Base-by-base conservation (phyloP, 1,140 invertebrate genomes). In the Drosophila orena region DNA sequence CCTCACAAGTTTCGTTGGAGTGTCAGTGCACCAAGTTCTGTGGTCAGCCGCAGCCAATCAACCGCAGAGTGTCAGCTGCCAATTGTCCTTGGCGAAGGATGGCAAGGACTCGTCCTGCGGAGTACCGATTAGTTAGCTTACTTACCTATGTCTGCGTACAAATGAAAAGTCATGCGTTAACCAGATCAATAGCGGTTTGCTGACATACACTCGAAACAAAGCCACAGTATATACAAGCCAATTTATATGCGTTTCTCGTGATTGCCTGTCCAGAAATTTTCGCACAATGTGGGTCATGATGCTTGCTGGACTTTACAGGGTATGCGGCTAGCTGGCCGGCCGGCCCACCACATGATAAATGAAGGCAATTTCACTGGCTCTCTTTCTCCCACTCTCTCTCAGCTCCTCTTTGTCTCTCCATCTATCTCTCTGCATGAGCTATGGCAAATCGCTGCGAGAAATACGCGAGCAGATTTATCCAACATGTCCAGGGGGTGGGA, bases 401-500 rank as follows among this genome's bases (percentile, higher is more conserved):
- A 78, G 46, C 15, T 47, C 38, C 59, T 38, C 55, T 59, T 62
- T 62, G 59, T 35, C 38, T 52, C 50, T 42, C 20, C 35, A 54
- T 54, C 37, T 38, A 66, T 46, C 64, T 46, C 61, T 17, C 17
- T 34, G 56, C 49, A 74, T 75, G 72, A 74, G 71, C 69, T 50
- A 74, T 64, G 43, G 65, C 56, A 76, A 76, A 79, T 79, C 65
- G 71, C 80, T 47, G 76, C 49, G 37, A 55, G 55, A 70, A 70
- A 69, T 70, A 70, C 52, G 60, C 57, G 58, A 66, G 54, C 77
- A 77, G 72, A 84, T 84, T 85, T 84, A 84, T 85, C 72, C 61
- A 61, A 55, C 46, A 59, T 66, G 55, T 79, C 60, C 42, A 17
- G 22, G 43, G 20, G 47, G 50, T 40, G 68, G 30, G 47, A 35